These are phyloP conservation scores for Anarhynchus alexandrinus DNA, from an alignment of 2,113 vertebrate species.

Conservation along the genomic window DNA sequence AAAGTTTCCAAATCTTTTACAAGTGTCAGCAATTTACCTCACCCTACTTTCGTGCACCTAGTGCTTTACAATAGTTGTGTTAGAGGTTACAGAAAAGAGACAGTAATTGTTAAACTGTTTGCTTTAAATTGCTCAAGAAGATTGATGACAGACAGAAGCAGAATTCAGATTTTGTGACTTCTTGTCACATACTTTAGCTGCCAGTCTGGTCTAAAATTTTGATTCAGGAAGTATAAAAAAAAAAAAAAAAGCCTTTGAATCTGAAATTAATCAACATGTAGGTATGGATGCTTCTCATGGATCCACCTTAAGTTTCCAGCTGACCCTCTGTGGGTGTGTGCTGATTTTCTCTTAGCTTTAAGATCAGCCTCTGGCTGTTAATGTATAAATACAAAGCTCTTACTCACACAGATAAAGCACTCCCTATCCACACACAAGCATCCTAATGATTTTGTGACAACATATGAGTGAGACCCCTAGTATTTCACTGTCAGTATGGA, in stretches of 20 bases:
- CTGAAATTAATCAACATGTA: neutral
- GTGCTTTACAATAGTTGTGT: neutral
- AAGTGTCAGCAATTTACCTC: neutral
- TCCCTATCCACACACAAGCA: neutral
- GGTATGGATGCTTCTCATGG: neutral
- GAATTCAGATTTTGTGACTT: neutral
- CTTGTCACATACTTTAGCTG: neutral
- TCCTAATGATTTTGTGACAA: neutral
- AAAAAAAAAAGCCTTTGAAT: neutral
- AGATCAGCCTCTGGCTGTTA: neutral
- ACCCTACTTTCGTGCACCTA: neutral
- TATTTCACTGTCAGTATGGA: conserved; percentile 4
- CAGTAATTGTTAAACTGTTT: neutral
- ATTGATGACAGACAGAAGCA: neutral
- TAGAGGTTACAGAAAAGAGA: neutral
- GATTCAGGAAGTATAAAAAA: neutral
- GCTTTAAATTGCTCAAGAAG: neutral
- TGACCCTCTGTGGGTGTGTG: neutral
- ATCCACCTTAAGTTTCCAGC: neutral
- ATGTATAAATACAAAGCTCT: neutral
- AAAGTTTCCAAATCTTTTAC: neutral
- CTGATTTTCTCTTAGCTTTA: neutral
- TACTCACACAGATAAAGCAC: neutral
- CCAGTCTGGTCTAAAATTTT: neutral
- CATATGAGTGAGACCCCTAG: neutral